These are phyloP conservation scores for Atherinomorus stipes DNA, from an alignment of 2,113 vertebrate species.

Conservation along the genomic window DNA sequence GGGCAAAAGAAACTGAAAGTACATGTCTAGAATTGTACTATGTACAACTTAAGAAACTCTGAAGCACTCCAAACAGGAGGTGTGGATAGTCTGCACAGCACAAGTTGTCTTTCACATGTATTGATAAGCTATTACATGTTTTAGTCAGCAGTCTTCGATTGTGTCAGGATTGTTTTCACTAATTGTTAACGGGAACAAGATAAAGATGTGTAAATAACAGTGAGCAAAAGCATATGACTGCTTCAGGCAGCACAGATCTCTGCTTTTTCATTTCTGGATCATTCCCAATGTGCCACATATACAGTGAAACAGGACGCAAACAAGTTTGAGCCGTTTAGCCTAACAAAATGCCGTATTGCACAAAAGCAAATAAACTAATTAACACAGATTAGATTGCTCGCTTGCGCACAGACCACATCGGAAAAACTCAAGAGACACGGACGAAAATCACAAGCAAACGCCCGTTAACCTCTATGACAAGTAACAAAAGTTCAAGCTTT, in stretches of 20 bases:
- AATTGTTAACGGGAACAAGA: background rate
- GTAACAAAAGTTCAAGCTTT: background rate
- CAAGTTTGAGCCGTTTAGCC: background rate
- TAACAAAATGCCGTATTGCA: background rate
- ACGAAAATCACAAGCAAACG: background rate
- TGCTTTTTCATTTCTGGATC: conserved; percentile 52
- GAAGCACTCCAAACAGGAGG: background rate
- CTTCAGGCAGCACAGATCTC: background rate
- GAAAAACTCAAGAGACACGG: background rate
- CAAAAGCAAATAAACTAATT: background rate
- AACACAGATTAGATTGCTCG: background rate
- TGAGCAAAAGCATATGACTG: background rate
- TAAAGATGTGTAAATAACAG: background rate
- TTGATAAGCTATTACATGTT: background rate
- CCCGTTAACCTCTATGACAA: background rate
- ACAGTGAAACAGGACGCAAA: conserved; percentile 40
- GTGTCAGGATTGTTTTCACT: background rate
- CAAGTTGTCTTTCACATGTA: background rate
- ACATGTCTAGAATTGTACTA: background rate
- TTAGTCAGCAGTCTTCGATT: background rate
- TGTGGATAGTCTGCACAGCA: background rate
- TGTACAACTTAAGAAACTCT: background rate
- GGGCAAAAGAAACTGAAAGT: background rate
- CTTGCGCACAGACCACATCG: background rate
- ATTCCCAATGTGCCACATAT: conserved; percentile 76